Conservation (phyloP, 2,797 vertebrate species). For the Parauchenoglanis ngamensis region DNA sequence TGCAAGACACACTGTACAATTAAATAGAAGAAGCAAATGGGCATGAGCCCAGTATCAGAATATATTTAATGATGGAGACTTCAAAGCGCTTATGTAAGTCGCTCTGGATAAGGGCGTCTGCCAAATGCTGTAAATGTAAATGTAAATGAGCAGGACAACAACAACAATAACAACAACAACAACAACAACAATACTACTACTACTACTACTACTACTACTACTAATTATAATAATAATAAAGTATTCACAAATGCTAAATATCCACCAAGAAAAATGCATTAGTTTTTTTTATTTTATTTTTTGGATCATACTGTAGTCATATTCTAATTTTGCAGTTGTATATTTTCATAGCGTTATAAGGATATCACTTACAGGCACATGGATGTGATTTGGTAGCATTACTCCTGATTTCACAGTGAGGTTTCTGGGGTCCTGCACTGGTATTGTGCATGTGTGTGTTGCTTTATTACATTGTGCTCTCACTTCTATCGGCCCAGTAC, state of each 20-base stretch:
- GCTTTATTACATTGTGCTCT: constrained; percentile 40
- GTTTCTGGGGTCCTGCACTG: constrained; percentile 6
- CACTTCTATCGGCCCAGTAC: constrained; percentile 39
- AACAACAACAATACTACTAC: not conserved
- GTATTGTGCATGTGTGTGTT: constrained; percentile 26
- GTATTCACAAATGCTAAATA: not conserved
- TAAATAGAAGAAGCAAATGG: not conserved
- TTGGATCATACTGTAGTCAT: not conserved
- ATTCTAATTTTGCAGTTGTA: not conserved
- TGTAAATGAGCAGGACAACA: not conserved
- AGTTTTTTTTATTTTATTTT: not conserved
- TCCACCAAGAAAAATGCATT: not conserved
- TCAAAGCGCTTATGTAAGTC: too few relatives aligned
- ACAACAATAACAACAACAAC: not conserved
- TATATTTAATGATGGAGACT: too few relatives aligned
- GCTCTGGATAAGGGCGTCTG: too few relatives aligned
- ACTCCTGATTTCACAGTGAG: constrained; percentile 1
- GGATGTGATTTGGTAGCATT: constrained; percentile 5
- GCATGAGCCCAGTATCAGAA: too few relatives aligned
- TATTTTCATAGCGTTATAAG: not conserved
- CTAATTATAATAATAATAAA: not conserved
- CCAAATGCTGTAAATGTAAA: too few relatives aligned
- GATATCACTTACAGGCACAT: constrained; percentile 2
- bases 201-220: too few relatives aligned
- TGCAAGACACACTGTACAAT: not conserved